Base-by-base conservation (phyloP, 2,888 invertebrate species). In the Osmoderma eremita region DNA sequence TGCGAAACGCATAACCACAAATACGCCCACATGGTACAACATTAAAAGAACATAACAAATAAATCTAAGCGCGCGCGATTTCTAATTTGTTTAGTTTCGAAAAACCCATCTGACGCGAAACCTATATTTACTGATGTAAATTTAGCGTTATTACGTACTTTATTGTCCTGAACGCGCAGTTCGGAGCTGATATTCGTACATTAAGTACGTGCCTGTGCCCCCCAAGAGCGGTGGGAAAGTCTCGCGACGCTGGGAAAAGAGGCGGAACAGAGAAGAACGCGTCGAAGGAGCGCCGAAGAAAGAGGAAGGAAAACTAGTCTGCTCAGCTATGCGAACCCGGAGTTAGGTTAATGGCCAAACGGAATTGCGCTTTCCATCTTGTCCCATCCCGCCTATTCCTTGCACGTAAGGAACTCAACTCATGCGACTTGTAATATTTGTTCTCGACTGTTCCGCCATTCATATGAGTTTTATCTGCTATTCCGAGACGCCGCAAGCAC, bases 341-440 rank as follows among this genome's bases (percentile, higher is more conserved):
- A 83, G 86, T 86, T 87, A 85, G 87, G 87, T 87, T 88, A 88
- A 88, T 87, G 88, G 87, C 85, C 87, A 87, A 87, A 86, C 86
- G 88, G 87, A 89, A 88, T 88, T 86, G 86, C 87, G 86, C 87
- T 87, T 87, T 88, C 86, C 87, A 85, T 88, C 88, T 87, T 87
- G 83, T 82, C 81, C 83, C 84, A 83, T 79, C 79, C 81, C 80
- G 78, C 78, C 82, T 78, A 81, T 80, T 80, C 80, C 78, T 78
- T 78, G 81, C 82, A 82, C 82, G 82, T 82, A 82, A 82, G 81
- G 78, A 80, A 80, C 80, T 80, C 81, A 81, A 81, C 81, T 81
- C 81, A 81, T 80, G 81, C 81, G 79, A 79, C 79, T 81, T 80
- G 80, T 81, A 81, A 81, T 81, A 81, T 81, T 81, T 81, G 81